A percentile compares a stretch with the other conserved stretches of the same genome.
Evolutionary conservation across 1,140 invertebrate species (phyloP).

Genomic region (Lasioglossum baleicum): DNA sequence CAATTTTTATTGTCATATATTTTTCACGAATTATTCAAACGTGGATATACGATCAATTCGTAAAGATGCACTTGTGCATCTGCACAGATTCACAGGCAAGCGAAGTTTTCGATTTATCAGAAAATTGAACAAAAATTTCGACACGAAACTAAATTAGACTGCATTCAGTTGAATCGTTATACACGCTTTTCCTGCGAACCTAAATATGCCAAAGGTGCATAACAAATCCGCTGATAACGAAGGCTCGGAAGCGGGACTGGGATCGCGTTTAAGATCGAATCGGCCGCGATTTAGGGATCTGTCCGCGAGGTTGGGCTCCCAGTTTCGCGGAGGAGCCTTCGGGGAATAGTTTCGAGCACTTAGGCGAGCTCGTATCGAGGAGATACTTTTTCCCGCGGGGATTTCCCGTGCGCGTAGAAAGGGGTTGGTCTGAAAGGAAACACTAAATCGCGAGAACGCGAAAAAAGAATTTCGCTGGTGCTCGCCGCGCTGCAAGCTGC

Average conservation of each 20-base stretch:
- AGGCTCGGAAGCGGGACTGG: constrained; percentile 7
- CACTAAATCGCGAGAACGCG: not conserved
- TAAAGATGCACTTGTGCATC: no score
- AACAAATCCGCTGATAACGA: not conserved
- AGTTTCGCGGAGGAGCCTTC: not conserved
- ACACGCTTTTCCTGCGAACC: no score
- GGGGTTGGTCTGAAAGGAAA: not conserved
- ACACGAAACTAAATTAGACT: no score
- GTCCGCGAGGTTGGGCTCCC: constrained; percentile 11
- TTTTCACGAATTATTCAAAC: no score
- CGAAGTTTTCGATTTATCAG: no score
- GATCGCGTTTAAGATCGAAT: not conserved
- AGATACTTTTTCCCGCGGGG: no score
- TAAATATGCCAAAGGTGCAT: no score
- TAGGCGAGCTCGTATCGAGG: constrained; percentile 2
- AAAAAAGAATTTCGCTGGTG: not conserved
- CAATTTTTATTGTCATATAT: no score
- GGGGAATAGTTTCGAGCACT: not conserved
- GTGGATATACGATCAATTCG: no score
- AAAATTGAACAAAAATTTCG: no score
- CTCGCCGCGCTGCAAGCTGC: constrained; percentile 3
- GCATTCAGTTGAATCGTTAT: no score
- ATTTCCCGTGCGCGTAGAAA: not conserved
- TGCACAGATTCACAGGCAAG: no score
- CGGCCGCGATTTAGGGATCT: not conserved